Conservation (phyloP, 2,113 vertebrate species). For the Syngnathus scovelli region DNA sequence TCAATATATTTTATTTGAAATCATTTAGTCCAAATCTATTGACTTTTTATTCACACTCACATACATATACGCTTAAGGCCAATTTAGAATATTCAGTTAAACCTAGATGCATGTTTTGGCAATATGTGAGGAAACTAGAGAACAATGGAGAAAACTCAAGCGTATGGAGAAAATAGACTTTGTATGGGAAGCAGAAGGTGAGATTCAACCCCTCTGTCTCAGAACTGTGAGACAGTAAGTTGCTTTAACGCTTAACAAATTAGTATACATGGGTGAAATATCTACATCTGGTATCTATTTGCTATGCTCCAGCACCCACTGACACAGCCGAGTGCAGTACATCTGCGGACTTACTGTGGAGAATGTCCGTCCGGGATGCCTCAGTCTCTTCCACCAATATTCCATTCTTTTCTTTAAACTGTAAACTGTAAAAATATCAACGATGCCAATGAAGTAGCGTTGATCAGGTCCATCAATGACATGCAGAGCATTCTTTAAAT, state of each 20-base stretch:
- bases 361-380: slow-evolving; percentile 73
- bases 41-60: no score
- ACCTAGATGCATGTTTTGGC: no score
- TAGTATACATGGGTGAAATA: background rate
- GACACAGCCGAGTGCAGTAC: slow-evolving; percentile 76
- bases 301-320: slow-evolving; percentile 78
- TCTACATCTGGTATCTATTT: slow-evolving; percentile 45
- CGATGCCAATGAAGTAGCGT: slow-evolving; percentile 84
- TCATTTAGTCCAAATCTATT: no score
- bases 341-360: slow-evolving; percentile 79
- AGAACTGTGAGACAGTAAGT: background rate
- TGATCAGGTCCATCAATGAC: slow-evolving; percentile 79
- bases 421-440: slow-evolving; percentile 85
- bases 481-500: slow-evolving; percentile 77
- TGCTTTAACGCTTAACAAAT: no score
- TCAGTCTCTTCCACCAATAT: slow-evolving; percentile 78
- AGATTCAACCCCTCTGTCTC: no score
- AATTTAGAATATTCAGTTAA: no score
- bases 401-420: slow-evolving; percentile 79
- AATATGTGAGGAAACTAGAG: no score
- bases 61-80: no score
- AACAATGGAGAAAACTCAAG: no score
- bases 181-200: no score
- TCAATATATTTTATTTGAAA: no score
- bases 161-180: no score